A percentile compares a stretch with the other conserved stretches of the same genome.
These are phyloP conservation scores for Drosophila koepferae DNA, from an alignment of 2,888 invertebrate genomes.

Conservation along the genomic window DNA sequence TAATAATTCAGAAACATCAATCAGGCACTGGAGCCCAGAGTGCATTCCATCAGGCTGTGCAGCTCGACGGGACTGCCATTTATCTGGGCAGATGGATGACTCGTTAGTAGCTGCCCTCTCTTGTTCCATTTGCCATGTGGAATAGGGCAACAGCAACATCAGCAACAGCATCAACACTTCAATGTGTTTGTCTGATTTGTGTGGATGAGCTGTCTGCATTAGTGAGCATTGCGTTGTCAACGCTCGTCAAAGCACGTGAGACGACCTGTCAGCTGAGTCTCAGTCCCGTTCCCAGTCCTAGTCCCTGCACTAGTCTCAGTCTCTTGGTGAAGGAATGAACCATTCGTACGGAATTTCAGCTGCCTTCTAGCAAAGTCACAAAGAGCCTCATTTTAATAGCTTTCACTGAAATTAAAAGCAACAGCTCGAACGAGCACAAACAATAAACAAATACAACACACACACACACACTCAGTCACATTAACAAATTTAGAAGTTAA, in stretches of 20 bases:
- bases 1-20: constrained; percentile 80
- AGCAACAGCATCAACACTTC: constrained; percentile 27
- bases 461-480: not conserved
- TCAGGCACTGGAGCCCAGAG: constrained; percentile 47
- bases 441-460: constrained; percentile 1
- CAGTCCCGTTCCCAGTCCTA: not conserved
- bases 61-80: constrained; percentile 26
- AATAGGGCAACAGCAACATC: constrained; percentile 1
- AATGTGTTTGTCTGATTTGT: constrained; percentile 32
- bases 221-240: constrained; percentile 79
- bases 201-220: constrained; percentile 56
- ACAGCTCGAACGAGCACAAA: constrained; percentile 12
- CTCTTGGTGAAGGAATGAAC: not conserved
- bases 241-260: constrained; percentile 64
- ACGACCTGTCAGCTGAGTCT: constrained; percentile 18
- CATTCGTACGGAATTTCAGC: constrained; percentile 1
- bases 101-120: constrained; percentile 39
- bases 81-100: constrained; percentile 35
- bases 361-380: constrained; percentile 16
- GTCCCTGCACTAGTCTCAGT: constrained; percentile 4
- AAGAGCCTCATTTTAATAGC: constrained; percentile 55
- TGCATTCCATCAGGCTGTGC: constrained; percentile 51
- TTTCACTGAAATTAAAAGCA: constrained; percentile 65
- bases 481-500: constrained; percentile 13
- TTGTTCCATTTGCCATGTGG: constrained; percentile 16